A percentile compares a stretch with the other conserved stretches of the same genome.
These are phyloP conservation scores for Onchidella celtica DNA, from an alignment of 2,888 invertebrate genomes.

Conservation along the genomic window DNA sequence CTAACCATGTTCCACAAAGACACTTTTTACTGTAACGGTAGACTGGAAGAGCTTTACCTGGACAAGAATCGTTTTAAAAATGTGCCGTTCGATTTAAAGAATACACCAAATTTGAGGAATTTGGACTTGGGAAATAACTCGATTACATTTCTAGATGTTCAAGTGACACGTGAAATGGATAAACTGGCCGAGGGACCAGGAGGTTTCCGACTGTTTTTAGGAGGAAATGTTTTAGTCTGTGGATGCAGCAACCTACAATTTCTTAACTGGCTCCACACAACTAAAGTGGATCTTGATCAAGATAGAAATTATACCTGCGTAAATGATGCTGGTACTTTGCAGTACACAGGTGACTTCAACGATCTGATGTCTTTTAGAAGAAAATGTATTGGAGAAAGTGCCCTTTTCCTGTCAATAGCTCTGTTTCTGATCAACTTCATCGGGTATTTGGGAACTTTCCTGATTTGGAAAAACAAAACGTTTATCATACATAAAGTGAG, in stretches of 20 bases:
- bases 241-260: slow-evolving; percentile 28
- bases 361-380: slow-evolving; percentile 13
- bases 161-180: background rate
- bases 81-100: slow-evolving; percentile 26
- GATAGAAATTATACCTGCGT: slow-evolving; percentile 17
- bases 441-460: slow-evolving; percentile 1
- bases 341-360: background rate
- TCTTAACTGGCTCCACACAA: slow-evolving; percentile 20
- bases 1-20: background rate
- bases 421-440: background rate
- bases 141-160: background rate
- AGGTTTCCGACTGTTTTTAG: background rate
- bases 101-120: background rate
- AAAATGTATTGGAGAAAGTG: background rate
- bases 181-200: background rate
- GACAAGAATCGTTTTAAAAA: slow-evolving; percentile 24
- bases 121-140: slow-evolving; percentile 23
- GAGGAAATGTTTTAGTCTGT: slow-evolving; percentile 28
- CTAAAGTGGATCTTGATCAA: slow-evolving; percentile 20
- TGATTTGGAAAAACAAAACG: slow-evolving; percentile 20
- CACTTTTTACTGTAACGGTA: background rate
- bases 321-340: background rate
- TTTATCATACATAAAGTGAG: background rate
- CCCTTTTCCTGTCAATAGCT: slow-evolving; percentile 16
- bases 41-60: background rate